Evolutionary conservation across 1,140 invertebrate genomes (phyloP).

Genomic region (Drosophila sturtevanti): DNA sequence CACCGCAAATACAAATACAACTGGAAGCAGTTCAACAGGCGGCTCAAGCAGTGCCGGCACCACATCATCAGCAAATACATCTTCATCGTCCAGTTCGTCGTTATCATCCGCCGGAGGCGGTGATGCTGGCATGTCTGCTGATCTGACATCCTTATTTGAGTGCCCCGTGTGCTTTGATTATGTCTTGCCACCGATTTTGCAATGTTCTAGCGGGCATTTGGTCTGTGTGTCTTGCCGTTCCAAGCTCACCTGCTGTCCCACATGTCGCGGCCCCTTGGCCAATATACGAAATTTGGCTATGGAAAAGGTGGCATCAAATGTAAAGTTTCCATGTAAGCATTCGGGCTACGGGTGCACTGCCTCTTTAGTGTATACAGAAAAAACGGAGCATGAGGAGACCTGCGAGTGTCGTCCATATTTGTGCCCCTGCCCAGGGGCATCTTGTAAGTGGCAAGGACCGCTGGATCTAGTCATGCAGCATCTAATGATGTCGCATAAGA

Average conservation of each 20-base stretch:
- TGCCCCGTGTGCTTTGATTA: constrained; percentile 99
- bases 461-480: constrained; percentile 98
- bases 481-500: constrained; percentile 98
- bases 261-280: constrained; percentile 97
- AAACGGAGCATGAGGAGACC: constrained; percentile 98
- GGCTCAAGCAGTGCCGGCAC: constrained; percentile 66
- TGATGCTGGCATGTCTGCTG: constrained; percentile 88
- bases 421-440: constrained; percentile 99
- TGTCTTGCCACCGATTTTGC: constrained; percentile 97
- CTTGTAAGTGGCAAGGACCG: constrained; percentile 99
- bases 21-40: constrained; percentile 52
- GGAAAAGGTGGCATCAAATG: constrained; percentile 99
- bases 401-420: constrained; percentile 99
- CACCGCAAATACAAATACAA: constrained; percentile 52
- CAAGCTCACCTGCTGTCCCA: constrained; percentile 98
- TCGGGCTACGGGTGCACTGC: constrained; percentile 96
- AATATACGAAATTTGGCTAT: constrained; percentile 99
- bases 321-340: constrained; percentile 99
- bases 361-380: constrained; percentile 97
- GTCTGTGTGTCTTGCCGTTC: constrained; percentile 97
- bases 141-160: constrained; percentile 97
- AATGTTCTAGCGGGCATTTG: constrained; percentile 94
- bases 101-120: constrained; percentile 81
- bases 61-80: constrained; percentile 79
- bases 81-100: constrained; percentile 81